Conservation (phyloP, 2,113 vertebrate genomes). For the Pipa parva region DNA sequence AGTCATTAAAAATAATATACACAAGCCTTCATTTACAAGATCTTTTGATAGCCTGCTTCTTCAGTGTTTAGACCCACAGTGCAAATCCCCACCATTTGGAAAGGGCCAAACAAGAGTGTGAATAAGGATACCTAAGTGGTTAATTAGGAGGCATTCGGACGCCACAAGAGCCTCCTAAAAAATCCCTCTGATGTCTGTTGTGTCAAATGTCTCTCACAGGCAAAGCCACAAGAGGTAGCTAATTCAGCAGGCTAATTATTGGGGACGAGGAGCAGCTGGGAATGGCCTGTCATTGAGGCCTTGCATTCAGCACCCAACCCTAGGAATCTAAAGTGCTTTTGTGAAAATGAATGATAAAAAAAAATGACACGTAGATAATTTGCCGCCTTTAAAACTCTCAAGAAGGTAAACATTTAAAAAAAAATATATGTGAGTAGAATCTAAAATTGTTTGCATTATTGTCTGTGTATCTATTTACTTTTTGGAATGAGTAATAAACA, state of each 20-base stretch:
- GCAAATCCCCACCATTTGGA: slow-evolving; percentile 91
- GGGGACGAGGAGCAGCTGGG: slow-evolving; percentile 85
- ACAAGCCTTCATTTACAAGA: slow-evolving; percentile 99
- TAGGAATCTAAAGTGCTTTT: slow-evolving; percentile 61
- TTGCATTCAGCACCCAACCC: slow-evolving; percentile 64
- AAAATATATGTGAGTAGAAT: no score
- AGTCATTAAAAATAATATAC: slow-evolving; percentile 99
- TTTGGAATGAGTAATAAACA: no score
- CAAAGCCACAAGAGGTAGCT: slow-evolving; percentile 89
- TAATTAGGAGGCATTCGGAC: slow-evolving; percentile 99
- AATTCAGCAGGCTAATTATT: slow-evolving; percentile 91
- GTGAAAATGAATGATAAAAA: no score
- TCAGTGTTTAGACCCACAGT: slow-evolving; percentile 89
- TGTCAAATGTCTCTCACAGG: slow-evolving; percentile 99
- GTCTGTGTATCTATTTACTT: no score
- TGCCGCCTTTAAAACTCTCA: no score
- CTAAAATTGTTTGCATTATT: no score
- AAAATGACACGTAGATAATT: no score
- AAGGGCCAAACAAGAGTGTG: slow-evolving; percentile 81
- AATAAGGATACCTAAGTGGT: slow-evolving; percentile 97
- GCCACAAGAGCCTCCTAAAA: slow-evolving; percentile 94
- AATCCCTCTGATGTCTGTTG: slow-evolving; percentile 97
- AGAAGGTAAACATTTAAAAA: no score
- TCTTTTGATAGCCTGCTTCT: slow-evolving; percentile 98
- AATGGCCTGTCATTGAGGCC: slow-evolving; percentile 62